Evolutionary conservation across 2,113 vertebrate species (phyloP).

Genomic region (Mola mola): DNA sequence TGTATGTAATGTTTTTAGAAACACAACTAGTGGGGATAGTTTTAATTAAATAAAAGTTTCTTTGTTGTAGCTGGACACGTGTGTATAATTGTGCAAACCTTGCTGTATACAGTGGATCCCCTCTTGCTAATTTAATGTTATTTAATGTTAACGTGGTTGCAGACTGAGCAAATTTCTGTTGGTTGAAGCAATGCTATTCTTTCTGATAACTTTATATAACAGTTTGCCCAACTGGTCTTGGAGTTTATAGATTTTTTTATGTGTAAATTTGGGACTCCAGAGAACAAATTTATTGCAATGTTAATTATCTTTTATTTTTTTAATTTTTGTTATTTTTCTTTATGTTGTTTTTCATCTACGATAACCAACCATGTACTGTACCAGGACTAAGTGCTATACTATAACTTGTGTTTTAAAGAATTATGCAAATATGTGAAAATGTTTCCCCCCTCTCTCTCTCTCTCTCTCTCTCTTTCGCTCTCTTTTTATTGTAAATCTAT

Average conservation of each 20-base stretch:
- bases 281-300: slow-evolving; percentile 82
- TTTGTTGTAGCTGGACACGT: slow-evolving; percentile 76
- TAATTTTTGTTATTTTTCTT: slow-evolving; percentile 60
- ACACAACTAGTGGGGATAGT: slow-evolving; percentile 62
- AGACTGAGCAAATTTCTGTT: slow-evolving; percentile 69
- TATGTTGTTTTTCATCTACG: slow-evolving; percentile 72
- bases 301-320: slow-evolving; percentile 79
- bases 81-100: slow-evolving; percentile 83
- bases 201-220: slow-evolving; percentile 76
- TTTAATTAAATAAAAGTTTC: slow-evolving; percentile 61
- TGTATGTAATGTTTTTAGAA: slow-evolving; percentile 76
- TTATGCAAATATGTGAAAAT: slow-evolving; percentile 80
- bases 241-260: slow-evolving; percentile 82
- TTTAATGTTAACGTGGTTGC: slow-evolving; percentile 81
- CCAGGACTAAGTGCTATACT: slow-evolving; percentile 73
- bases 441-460: no score
- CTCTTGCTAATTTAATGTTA: slow-evolving; percentile 85
- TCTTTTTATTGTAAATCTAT: slow-evolving; percentile 67
- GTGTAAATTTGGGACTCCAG: slow-evolving; percentile 85
- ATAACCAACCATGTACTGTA: slow-evolving; percentile 83
- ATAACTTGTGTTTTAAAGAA: slow-evolving; percentile 77
- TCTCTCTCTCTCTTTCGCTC: no score
- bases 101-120: slow-evolving; percentile 83
- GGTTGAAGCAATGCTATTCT: slow-evolving; percentile 70
- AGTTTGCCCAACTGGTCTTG: slow-evolving; percentile 81